These are phyloP conservation scores for Oreohelix idahoensis DNA, from an alignment of 1,140 invertebrate genomes.

Conservation along the genomic window DNA sequence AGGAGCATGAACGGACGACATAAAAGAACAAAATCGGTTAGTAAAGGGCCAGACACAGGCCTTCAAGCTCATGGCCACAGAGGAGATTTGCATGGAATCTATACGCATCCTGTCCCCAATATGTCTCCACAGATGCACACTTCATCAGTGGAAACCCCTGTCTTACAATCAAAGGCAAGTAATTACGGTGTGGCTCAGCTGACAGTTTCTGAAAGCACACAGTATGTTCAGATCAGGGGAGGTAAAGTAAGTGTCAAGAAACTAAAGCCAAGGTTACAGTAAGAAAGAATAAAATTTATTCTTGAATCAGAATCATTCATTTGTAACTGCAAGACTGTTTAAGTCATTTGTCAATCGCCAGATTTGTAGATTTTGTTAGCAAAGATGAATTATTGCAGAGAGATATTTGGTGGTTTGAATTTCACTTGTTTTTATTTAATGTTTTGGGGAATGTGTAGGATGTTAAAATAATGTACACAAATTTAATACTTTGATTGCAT, in stretches of 20 bases:
- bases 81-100: background rate
- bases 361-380: too few relatives aligned
- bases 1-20: background rate
- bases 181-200: background rate
- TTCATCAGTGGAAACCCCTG: background rate
- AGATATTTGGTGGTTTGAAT: too few relatives aligned
- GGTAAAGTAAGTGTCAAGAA: background rate
- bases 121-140: background rate
- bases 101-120: background rate
- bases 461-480: too few relatives aligned
- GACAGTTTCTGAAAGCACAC: background rate
- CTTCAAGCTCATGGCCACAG: background rate
- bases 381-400: too few relatives aligned
- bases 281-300: too few relatives aligned
- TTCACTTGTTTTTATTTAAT: too few relatives aligned
- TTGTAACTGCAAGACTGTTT: too few relatives aligned
- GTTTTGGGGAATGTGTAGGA: too few relatives aligned
- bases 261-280: background rate
- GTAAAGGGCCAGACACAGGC: background rate
- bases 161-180: background rate
- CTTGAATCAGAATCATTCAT: too few relatives aligned
- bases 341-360: too few relatives aligned
- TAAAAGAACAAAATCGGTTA: background rate
- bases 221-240: background rate
- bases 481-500: too few relatives aligned